These are phyloP conservation scores for Drosophila diplacantha DNA, from an alignment of 2,888 invertebrate genomes.

Conservation along the genomic window DNA sequence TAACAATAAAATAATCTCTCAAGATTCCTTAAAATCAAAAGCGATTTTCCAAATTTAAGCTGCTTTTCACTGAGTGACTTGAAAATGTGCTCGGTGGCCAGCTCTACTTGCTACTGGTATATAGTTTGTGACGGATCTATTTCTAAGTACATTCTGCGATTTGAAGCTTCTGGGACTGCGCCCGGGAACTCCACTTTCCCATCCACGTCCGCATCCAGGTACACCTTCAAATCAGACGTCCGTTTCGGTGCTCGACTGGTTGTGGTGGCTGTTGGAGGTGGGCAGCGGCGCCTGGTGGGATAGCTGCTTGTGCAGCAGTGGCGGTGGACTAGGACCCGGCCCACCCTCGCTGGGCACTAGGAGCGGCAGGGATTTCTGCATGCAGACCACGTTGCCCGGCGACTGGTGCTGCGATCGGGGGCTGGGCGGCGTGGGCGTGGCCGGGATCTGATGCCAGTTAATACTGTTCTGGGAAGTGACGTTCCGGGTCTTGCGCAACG, in stretches of 20 bases:
- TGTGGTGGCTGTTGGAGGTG: conserved; percentile 48
- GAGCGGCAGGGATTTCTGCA: conserved; percentile 47
- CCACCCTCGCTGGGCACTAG: conserved; percentile 37
- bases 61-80: not conserved
- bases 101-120: conserved; percentile 12
- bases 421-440: conserved; percentile 72
- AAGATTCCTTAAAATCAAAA: not conserved
- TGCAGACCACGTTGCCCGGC: conserved; percentile 27
- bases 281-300: conserved; percentile 56
- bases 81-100: conserved; percentile 9
- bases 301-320: conserved; percentile 51
- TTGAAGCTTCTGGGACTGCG: conserved; percentile 14
- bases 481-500: conserved; percentile 88
- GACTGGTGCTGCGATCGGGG: conserved; percentile 62
- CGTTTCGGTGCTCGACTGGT: conserved; percentile 71
- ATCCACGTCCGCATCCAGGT: not conserved
- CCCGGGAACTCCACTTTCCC: conserved; percentile 1
- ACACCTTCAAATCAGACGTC: conserved; percentile 71
- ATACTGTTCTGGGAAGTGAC: conserved; percentile 81
- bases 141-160: conserved; percentile 30
- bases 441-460: conserved; percentile 76
- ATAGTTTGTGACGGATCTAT: conserved; percentile 27
- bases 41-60: conserved; percentile 3
- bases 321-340: conserved; percentile 25
- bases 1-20: not conserved